phyloP scores from a whole-genome alignment of 1,140 invertebrate species.

The Contarinia nasturtii region DNA sequence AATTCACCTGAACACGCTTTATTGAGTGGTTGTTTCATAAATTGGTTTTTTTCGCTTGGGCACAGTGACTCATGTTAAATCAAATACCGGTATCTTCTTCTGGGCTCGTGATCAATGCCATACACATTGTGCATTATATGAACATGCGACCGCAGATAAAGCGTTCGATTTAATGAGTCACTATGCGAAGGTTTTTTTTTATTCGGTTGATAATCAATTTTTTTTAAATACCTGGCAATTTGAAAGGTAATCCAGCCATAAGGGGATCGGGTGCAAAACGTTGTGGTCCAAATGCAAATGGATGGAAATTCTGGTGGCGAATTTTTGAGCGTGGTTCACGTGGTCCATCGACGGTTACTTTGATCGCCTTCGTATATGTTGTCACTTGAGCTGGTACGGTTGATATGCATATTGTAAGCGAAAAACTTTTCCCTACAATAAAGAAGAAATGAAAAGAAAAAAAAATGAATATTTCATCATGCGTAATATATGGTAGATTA shows the following conservation, averaged over 20 bases:
- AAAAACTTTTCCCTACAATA: constrained; percentile 85
- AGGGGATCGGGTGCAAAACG: constrained; percentile 60
- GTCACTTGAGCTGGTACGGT: constrained; percentile 84
- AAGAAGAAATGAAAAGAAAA: constrained; percentile 8
- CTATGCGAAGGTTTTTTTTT: too few relatives aligned
- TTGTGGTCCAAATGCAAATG: constrained; percentile 64
- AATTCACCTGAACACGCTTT: too few relatives aligned
- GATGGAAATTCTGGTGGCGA: constrained; percentile 66
- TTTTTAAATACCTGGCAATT: constrained; percentile 54
- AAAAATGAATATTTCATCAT: constrained; percentile 4
- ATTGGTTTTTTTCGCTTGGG: too few relatives aligned
- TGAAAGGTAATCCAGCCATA: constrained; percentile 61
- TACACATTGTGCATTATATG: too few relatives aligned
- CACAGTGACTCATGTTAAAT: too few relatives aligned
- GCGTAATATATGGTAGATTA: too few relatives aligned
- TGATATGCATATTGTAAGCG: constrained; percentile 83
- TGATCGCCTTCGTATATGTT: constrained; percentile 88
- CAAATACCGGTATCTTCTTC: too few relatives aligned
- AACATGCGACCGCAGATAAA: too few relatives aligned
- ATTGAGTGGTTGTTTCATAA: too few relatives aligned
- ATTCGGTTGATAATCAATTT: too few relatives aligned
- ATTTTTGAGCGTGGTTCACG: constrained; percentile 89
- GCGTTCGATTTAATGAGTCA: too few relatives aligned
- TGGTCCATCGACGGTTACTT: constrained; percentile 96
- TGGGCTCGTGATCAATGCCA: too few relatives aligned